Percentiles rank a stretch among this genome's conserved stretches.
Evolutionary conservation across 2,797 vertebrate genomes (phyloP).

Genomic region (Siniperca scherzeri): DNA sequence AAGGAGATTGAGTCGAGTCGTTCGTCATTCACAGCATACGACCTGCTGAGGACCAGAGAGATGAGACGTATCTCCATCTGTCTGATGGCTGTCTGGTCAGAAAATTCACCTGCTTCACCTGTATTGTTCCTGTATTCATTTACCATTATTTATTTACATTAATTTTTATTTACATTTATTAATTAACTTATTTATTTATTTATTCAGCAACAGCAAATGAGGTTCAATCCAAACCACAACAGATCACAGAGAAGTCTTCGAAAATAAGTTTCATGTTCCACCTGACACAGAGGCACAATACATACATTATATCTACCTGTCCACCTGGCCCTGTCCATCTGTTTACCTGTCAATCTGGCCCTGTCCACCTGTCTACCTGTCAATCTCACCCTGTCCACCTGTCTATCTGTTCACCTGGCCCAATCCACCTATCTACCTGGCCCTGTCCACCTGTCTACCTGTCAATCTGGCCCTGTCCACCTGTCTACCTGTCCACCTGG

Average conservation of each 20-base stretch:
- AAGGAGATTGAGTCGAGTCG: conserved; percentile 81
- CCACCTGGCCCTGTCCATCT: too few species aligned
- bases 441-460: too few species aligned
- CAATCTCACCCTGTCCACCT: too few species aligned
- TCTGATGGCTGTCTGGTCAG: conserved; percentile 82
- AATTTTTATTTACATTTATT: too few species aligned
- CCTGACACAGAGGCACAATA: not conserved
- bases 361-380: not conserved
- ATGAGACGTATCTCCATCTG: conserved; percentile 86
- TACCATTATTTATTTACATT: not conserved
- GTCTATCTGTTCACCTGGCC: too few species aligned
- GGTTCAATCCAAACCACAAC: not conserved
- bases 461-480: too few species aligned
- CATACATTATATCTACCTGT: not conserved
- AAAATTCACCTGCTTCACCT: not conserved
- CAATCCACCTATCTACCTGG: too few species aligned
- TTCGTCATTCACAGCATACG: conserved; percentile 64
- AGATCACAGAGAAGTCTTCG: not conserved
- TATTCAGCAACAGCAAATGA: not conserved
- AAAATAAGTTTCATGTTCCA: not conserved
- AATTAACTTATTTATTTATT: not conserved
- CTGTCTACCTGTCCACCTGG: too few species aligned
- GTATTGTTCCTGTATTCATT: not conserved
- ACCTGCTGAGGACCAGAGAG: conserved; percentile 77
- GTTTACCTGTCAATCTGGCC: too few species aligned